Conservation (phyloP, 2,797 vertebrate species). For the Rhabdomys pumilio region DNA sequence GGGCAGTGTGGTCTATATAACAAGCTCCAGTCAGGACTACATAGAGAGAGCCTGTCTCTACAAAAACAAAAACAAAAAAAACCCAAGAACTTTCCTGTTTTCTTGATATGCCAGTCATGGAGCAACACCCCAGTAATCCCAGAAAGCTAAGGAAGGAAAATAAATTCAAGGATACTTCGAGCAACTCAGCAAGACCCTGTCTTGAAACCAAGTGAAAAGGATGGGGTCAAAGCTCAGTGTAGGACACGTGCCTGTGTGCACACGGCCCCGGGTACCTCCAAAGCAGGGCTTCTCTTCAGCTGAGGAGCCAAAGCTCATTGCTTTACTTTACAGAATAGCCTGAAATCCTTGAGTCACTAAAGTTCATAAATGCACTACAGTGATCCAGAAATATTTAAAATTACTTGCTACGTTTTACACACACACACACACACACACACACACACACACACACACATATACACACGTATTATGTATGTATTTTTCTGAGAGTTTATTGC, state of each 20-base stretch:
- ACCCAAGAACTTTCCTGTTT: not conserved
- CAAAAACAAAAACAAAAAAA: not conserved
- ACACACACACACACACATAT: not conserved
- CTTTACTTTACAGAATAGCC: conserved; percentile 45
- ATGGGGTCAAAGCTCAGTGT: not conserved
- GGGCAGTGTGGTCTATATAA: not conserved
- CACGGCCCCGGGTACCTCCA: not conserved
- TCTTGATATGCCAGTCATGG: not conserved
- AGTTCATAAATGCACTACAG: not conserved
- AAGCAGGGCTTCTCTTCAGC: not conserved
- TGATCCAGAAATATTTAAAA: conserved; percentile 52
- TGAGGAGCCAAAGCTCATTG: conserved; percentile 51
- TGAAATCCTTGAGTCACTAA: conserved; percentile 8
- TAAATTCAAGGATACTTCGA: not conserved
- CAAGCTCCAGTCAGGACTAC: not conserved
- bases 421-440: not conserved
- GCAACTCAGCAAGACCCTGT: not conserved
- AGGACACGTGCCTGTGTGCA: not conserved
- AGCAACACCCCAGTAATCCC: not conserved
- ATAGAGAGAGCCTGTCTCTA: not conserved
- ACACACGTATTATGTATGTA: not conserved
- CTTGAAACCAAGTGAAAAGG: not conserved
- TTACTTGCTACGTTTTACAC: conserved; percentile 7
- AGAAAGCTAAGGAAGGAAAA: not conserved
- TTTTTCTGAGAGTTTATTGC: conserved; percentile 68